Conservation (phyloP, 2,113 vertebrate genomes). For the Scytalopus superciliaris region DNA sequence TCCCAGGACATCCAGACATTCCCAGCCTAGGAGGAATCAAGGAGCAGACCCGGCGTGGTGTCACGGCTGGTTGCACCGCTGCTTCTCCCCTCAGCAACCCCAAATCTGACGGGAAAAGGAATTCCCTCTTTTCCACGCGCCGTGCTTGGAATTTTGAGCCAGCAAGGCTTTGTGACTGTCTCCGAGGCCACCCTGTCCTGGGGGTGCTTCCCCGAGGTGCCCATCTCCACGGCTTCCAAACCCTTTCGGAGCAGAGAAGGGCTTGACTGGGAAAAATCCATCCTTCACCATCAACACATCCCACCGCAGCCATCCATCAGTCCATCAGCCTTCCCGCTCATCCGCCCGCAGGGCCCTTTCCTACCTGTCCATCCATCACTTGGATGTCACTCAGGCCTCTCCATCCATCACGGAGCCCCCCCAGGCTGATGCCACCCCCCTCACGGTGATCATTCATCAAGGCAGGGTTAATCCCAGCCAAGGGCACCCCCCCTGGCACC, state of each 20-base stretch:
- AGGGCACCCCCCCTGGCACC: fast-evolving
- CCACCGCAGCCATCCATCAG: background rate
- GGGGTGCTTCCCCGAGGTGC: background rate
- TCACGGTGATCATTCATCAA: fast-evolving
- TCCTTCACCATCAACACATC: background rate
- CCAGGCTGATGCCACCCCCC: background rate
- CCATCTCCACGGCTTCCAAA: background rate
- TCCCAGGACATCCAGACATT: background rate
- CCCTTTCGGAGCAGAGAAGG: background rate
- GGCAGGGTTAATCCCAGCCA: background rate
- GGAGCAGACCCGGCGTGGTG: background rate
- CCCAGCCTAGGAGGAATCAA: background rate
- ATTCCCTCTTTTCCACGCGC: fast-evolving
- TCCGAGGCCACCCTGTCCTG: background rate
- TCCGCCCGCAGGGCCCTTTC: background rate
- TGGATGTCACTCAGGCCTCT: background rate
- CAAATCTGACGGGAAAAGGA: background rate
- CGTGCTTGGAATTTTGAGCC: background rate
- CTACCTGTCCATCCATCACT: background rate
- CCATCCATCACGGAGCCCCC: background rate
- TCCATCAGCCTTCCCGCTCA: fast-evolving
- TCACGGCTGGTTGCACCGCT: background rate
- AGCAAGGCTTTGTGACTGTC: background rate
- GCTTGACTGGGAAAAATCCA: background rate
- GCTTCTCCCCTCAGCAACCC: background rate